phyloP scores from a whole-genome alignment of 2,888 invertebrate species.

The Scaptomyza polygonia region DNA sequence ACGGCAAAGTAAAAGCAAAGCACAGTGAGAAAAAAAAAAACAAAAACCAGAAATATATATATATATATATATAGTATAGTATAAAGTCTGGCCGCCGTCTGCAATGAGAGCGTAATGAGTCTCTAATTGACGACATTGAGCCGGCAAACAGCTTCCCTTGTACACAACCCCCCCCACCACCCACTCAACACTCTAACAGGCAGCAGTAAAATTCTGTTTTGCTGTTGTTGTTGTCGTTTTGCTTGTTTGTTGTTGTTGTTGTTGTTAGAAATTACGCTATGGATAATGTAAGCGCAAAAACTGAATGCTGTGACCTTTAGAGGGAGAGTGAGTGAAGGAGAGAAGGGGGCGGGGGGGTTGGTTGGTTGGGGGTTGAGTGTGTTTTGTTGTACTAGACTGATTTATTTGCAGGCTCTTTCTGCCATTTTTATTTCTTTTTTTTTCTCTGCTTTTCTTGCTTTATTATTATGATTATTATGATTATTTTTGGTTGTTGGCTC shows the following conservation, averaged over 20 bases:
- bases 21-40: conserved; percentile 13
- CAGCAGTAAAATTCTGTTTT: conserved; percentile 18
- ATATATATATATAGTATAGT: conserved; percentile 20
- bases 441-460: conserved; percentile 18
- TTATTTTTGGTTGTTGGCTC: conserved; percentile 70
- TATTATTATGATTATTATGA: conserved; percentile 70
- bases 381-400: conserved; percentile 65
- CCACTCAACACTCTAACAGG: background rate
- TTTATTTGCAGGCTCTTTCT: conserved; percentile 74
- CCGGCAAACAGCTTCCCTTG: conserved; percentile 17
- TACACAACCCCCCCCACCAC: background rate
- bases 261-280: conserved; percentile 76
- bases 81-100: conserved; percentile 81
- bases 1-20: conserved; percentile 36
- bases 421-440: conserved; percentile 75
- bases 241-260: conserved; percentile 39
- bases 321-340: background rate
- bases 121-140: conserved; percentile 82
- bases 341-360: background rate
- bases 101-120: conserved; percentile 82
- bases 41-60: conserved; percentile 11
- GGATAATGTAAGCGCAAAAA: conserved; percentile 54
- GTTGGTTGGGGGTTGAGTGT: conserved; percentile 1
- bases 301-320: conserved; percentile 45
- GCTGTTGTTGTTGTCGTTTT: conserved; percentile 54